Evolutionary conservation across 1,140 invertebrate species (phyloP).

Genomic region (Drosophila lowei): DNA sequence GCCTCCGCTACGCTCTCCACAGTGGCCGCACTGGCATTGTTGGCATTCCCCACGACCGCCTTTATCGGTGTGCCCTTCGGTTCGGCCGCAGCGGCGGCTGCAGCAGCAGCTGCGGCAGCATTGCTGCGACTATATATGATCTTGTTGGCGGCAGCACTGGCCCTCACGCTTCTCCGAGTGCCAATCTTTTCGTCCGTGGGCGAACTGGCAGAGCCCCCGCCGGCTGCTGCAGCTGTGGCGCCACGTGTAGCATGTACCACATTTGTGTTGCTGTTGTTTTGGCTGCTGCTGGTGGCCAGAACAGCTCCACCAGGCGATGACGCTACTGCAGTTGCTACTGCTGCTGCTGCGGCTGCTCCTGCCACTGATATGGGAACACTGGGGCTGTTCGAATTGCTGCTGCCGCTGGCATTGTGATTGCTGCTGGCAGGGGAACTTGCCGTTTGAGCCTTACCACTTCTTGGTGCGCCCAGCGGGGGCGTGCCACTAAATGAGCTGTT

Average conservation of each 20-base stretch:
- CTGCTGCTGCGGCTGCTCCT: slow-evolving; percentile 20
- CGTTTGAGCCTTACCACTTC: slow-evolving; percentile 48
- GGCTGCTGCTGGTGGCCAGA: background rate
- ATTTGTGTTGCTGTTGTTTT: slow-evolving; percentile 33
- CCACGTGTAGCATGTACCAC: slow-evolving; percentile 69
- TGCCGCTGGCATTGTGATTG: slow-evolving; percentile 35
- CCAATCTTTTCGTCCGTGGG: slow-evolving; percentile 81
- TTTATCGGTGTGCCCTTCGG: slow-evolving; percentile 50
- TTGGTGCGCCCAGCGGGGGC: slow-evolving; percentile 9
- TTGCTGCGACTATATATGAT: slow-evolving; percentile 73
- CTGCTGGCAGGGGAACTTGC: slow-evolving; percentile 12
- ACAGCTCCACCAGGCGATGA: background rate
- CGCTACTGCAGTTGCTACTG: background rate
- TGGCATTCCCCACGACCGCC: slow-evolving; percentile 16
- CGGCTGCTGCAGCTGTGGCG: slow-evolving; percentile 63
- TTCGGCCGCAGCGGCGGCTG: slow-evolving; percentile 54
- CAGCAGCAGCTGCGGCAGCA: slow-evolving; percentile 59
- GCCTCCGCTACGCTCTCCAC: slow-evolving; percentile 74
- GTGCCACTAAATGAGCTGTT: slow-evolving; percentile 26
- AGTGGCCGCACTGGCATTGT: slow-evolving; percentile 31
- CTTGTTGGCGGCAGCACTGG: slow-evolving; percentile 79
- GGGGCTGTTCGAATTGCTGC: slow-evolving; percentile 26
- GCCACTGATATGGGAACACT: slow-evolving; percentile 21
- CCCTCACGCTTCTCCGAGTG: slow-evolving; percentile 70
- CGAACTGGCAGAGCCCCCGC: slow-evolving; percentile 42